Conservation (phyloP, 2,113 vertebrate genomes). For the Lophura nycthemera region DNA sequence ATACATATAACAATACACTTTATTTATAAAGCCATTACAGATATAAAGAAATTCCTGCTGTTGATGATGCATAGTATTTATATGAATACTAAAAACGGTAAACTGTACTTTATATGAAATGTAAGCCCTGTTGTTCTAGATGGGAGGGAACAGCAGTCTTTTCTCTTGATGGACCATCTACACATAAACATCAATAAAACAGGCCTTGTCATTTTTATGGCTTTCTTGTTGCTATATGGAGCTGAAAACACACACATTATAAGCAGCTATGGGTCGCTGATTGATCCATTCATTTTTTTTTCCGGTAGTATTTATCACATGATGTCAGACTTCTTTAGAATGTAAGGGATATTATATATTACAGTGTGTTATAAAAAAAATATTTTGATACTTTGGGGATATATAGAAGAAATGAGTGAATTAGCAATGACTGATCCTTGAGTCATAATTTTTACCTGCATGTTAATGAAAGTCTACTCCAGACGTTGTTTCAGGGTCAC, state of each 20-base stretch:
- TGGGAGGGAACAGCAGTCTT: neutral
- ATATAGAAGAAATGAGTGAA: neutral
- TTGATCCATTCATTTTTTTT: conserved; percentile 10
- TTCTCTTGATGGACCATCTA: neutral
- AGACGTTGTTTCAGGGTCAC: neutral
- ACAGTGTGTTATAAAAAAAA: neutral
- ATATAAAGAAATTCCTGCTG: neutral
- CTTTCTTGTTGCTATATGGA: conserved; percentile 16
- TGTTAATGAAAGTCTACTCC: neutral
- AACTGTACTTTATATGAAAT: neutral
- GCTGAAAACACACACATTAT: conserved; percentile 5
- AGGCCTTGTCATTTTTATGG: conserved; percentile 32
- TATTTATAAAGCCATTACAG: neutral
- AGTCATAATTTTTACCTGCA: neutral
- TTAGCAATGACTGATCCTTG: neutral
- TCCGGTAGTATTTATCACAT: neutral
- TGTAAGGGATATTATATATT: neutral
- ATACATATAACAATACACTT: neutral
- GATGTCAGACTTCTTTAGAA: conserved; percentile 46
- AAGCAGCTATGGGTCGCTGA: conserved; percentile 4
- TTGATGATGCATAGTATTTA: neutral
- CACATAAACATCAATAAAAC: conserved; percentile 31
- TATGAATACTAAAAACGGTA: neutral
- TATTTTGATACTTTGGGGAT: neutral
- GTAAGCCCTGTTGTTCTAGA: neutral